Conservation (phyloP, 2,888 invertebrate species). For the Flexamia atlantica region DNA sequence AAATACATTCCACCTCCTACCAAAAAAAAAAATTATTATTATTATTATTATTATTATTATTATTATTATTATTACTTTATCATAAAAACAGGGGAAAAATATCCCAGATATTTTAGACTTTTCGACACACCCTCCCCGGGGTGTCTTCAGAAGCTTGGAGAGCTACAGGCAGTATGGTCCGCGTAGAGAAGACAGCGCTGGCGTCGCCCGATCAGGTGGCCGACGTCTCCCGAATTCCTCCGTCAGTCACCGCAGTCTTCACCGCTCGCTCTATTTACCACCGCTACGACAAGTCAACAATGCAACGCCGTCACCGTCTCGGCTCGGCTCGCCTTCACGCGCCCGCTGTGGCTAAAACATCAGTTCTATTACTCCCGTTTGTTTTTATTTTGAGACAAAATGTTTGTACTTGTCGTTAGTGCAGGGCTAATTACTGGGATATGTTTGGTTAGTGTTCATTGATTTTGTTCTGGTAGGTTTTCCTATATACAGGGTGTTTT, state of each 20-base stretch:
- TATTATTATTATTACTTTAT: no score
- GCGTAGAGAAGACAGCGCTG: background rate
- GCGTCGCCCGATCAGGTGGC: background rate
- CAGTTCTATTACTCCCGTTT: background rate
- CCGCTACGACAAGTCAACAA: conserved; percentile 12
- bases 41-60: no score
- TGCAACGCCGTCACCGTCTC: background rate
- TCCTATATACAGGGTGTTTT: no score
- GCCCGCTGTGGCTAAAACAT: conserved; percentile 21
- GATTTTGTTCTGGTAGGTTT: no score
- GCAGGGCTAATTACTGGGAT: background rate
- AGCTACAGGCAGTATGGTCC: background rate
- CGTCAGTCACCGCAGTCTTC: background rate
- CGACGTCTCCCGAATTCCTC: background rate
- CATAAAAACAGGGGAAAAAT: no score
- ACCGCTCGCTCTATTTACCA: background rate
- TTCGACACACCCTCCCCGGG: background rate
- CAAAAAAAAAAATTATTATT: no score
- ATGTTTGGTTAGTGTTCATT: no score
- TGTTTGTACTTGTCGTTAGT: background rate
- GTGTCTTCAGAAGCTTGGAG: background rate
- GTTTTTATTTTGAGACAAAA: conserved; percentile 31
- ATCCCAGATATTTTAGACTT: no score
- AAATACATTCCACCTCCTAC: no score
- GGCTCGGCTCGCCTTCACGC: background rate